A percentile compares a stretch with the other conserved stretches of the same genome.
These are phyloP conservation scores for rat (Rattus norvegicus) DNA, from an alignment of 2,113 vertebrate genomes.

Conservation along the genomic window DNA sequence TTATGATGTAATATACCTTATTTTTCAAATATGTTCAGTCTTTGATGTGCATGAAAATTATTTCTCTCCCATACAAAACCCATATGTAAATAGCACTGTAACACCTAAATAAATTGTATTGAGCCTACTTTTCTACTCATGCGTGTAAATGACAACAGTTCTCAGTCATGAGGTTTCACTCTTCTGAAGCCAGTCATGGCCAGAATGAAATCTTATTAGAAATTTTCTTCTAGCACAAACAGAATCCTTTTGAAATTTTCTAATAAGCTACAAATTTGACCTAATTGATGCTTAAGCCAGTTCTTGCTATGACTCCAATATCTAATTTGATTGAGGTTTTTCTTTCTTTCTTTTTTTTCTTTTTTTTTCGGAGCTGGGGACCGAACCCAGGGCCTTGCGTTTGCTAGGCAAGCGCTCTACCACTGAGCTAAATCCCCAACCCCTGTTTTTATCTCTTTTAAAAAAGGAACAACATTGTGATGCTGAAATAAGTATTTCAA, in stretches of 20 bases:
- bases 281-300: not conserved
- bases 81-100: slow-evolving; percentile 20
- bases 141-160: not conserved
- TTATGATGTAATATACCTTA: not conserved
- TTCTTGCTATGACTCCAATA: not conserved
- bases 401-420: no score
- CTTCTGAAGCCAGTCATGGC: not conserved
- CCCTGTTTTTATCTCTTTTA: not conserved
- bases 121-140: not conserved
- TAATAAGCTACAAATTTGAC: slow-evolving; percentile 34
- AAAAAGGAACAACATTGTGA: not conserved
- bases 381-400: no score
- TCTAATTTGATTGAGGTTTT: not conserved
- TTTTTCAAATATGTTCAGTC: slow-evolving; percentile 22
- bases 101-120: not conserved
- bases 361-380: no score
- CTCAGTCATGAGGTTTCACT: not conserved
- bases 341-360: no score
- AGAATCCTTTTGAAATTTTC: slow-evolving; percentile 28
- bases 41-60: not conserved
- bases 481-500: not conserved
- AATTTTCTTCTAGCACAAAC: not conserved
- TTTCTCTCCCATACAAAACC: not conserved
- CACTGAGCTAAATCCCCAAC: no score
- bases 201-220: not conserved